Percentiles rank a stretch among this genome's conserved stretches.
Conservation (phyloP, 2,113 vertebrate genomes). For the Bos indicus region DNA sequence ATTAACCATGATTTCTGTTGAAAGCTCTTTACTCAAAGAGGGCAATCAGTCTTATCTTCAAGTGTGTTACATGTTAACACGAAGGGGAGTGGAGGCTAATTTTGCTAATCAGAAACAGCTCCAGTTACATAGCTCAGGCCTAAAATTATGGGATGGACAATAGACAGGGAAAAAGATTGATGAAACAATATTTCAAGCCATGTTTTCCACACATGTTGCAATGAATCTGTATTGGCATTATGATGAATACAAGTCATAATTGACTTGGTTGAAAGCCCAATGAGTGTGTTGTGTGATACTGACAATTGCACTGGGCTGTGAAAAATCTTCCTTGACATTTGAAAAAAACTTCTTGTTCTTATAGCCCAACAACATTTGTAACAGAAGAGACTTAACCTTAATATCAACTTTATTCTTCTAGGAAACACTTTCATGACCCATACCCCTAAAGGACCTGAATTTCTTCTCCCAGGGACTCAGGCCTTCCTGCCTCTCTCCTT, state of each 20-base stretch:
- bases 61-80: constrained; percentile 22
- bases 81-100: constrained; percentile 29
- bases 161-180: neutral
- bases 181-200: constrained; percentile 40
- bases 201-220: constrained; percentile 22
- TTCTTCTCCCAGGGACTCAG: neutral
- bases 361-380: neutral
- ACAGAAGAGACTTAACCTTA: neutral
- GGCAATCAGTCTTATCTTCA: constrained; percentile 55
- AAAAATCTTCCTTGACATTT: neutral
- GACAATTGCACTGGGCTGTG: neutral
- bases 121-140: neutral
- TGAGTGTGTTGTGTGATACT: neutral
- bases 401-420: neutral
- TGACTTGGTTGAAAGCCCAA: neutral
- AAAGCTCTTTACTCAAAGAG: constrained; percentile 47
- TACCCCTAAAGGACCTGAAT: neutral
- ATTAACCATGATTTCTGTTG: constrained; percentile 58
- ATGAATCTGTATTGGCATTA: neutral
- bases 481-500: neutral
- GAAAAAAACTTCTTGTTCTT: neutral
- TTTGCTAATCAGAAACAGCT: constrained; percentile 62
- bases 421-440: neutral
- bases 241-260: neutral
- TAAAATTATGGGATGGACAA: neutral